Conservation (phyloP, 2,113 vertebrate species). For the Tricholaema leucomelas region DNA sequence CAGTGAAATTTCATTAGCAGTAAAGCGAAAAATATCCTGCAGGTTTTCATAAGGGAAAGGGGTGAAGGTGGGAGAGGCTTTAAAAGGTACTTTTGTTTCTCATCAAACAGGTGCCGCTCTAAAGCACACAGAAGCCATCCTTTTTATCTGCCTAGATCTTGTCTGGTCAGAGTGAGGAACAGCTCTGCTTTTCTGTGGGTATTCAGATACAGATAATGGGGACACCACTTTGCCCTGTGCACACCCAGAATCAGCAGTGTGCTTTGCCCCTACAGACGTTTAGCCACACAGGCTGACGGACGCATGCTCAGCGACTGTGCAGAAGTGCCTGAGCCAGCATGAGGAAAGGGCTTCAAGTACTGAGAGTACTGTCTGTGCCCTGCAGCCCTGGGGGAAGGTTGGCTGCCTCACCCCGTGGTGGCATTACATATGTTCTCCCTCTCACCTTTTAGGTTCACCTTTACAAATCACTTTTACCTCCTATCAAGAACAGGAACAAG, state of each 20-base stretch:
- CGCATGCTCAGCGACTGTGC: accelerated
- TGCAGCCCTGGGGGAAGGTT: not conserved
- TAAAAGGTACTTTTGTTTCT: not conserved
- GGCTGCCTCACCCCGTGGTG: not conserved
- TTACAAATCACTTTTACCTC: not conserved
- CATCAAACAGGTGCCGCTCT: not conserved
- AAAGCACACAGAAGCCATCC: not conserved
- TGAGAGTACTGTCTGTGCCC: not conserved
- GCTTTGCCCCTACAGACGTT: not conserved
- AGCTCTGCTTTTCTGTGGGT: not conserved
- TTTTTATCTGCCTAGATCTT: not conserved
- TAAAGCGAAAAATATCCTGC: not conserved
- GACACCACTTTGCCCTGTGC: not conserved
- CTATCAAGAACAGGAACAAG: not conserved
- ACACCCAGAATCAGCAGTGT: accelerated
- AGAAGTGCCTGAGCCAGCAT: accelerated
- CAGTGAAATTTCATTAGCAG: not conserved
- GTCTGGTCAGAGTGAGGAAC: not conserved
- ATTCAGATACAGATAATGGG: not conserved
- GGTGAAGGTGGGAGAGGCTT: not conserved
- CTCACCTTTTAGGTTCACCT: accelerated
- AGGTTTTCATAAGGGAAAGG: not conserved
- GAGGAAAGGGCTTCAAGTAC: not conserved
- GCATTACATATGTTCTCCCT: not conserved
- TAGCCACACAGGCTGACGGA: accelerated